phyloP scores from a whole-genome alignment of 2,797 vertebrate genomes.

The Lepilemur ruficaudatus region DNA sequence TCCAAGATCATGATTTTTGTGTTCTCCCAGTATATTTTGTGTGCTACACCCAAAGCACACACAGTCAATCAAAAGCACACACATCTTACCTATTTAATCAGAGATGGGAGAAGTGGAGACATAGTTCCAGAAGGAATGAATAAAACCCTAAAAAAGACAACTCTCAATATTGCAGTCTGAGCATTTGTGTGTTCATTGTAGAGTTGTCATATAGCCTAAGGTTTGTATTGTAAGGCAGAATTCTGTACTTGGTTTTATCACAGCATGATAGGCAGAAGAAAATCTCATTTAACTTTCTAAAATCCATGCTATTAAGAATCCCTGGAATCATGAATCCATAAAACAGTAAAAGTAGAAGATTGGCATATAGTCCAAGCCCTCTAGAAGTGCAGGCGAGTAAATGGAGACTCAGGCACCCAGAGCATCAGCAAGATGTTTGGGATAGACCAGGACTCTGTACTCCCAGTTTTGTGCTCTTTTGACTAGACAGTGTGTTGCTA shows the following conservation, averaged over 20 bases:
- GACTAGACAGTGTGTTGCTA: neutral
- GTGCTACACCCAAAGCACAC: neutral
- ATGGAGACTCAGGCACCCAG: neutral
- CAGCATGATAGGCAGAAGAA: neutral
- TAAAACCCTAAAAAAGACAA: neutral
- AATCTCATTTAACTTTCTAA: neutral
- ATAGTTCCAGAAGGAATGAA: neutral
- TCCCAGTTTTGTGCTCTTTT: neutral
- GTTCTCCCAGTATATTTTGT: neutral
- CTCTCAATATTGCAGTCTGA: neutral
- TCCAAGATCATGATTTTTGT: neutral
- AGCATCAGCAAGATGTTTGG: neutral
- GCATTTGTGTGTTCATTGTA: neutral
- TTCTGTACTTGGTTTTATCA: neutral
- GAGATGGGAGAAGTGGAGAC: neutral
- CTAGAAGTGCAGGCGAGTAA: neutral
- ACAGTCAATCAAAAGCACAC: neutral
- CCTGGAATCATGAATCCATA: neutral
- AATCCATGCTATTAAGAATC: neutral
- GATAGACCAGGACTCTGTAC: neutral
- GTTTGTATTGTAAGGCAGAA: neutral
- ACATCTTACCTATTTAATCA: neutral
- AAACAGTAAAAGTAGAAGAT: neutral
- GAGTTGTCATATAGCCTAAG: neutral
- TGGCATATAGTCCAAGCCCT: neutral